Evolutionary conservation across 2,888 invertebrate species (phyloP), one percentile per base, ranked within the genome.

Genomic region (Orthosia incerta): DNA sequence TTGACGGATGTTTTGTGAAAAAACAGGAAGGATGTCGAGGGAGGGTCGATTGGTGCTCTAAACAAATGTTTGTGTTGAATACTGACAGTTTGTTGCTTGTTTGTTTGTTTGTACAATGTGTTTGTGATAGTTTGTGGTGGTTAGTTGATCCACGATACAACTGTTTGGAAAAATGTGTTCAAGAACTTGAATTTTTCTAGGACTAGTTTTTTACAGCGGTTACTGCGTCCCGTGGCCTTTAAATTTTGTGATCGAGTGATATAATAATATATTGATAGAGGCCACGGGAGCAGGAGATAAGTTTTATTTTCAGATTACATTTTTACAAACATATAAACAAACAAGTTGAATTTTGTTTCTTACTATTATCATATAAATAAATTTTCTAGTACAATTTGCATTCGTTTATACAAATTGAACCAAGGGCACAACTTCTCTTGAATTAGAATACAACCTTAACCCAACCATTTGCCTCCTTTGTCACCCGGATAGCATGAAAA

Each of bases 401-500:
- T 9, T 39, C 39, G 15, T 51, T 46, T 20, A 20, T 39, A 50
- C 5, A 5, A 16, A 46, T 15, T 15, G 9, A 18, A 20, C 12
- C 26, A 9, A 4, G n/a, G 15, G 46, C 48, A 31, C 48, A 12
- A 12, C 26, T 46, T 13, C 11, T 45, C 46, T 53, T 13, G 46
- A 46, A 20, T 20, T 23, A 23, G 23, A 20, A 46, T 48, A 23
- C 45, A 20, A 39, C 13, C 73, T n/a, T 48, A 39, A 55, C 46
- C 16, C 11, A 3, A 18, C 23, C 23, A 23, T 48, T 39, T 16
- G 20, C 18, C 4, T 18, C 18, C 18, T 15, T 13, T 50, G 12
- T 51, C 23, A 74, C n/a, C 74, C 57, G 23, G 15, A 46, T 53
- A 53, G 59, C 74, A 66, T 61, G 48, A 62, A 46, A 62, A 71